Conservation (phyloP, 2,113 vertebrate species). For the Phylloscopus whistleri region DNA sequence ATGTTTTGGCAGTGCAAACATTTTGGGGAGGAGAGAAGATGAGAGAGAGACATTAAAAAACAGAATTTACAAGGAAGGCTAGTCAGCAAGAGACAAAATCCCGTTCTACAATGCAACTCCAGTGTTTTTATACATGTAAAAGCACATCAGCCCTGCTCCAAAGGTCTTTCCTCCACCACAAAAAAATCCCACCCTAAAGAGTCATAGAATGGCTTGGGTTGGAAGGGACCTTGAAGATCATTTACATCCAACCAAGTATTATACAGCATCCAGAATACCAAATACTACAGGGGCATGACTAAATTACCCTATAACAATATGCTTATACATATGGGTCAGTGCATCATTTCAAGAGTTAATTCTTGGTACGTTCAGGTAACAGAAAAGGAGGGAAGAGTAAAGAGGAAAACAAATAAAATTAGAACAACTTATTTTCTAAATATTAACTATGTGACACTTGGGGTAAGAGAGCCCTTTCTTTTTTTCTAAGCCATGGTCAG, state of each 20-base stretch:
- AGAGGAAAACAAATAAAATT: neutral
- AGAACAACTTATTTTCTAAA: neutral
- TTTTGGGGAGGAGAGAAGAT: rapidly evolving
- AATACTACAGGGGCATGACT: neutral
- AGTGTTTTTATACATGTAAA: rapidly evolving
- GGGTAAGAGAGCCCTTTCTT: neutral
- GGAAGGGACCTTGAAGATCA: neutral
- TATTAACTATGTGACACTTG: neutral
- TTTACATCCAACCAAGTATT: neutral
- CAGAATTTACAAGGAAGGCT: neutral
- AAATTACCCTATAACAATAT: neutral
- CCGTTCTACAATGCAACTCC: neutral
- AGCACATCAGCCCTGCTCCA: rapidly evolving
- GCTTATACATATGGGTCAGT: neutral
- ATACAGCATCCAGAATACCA: neutral
- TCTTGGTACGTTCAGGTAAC: neutral
- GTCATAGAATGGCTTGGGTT: neutral
- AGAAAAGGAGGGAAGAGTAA: neutral
- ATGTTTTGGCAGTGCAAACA: neutral
- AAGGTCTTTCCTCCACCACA: neutral
- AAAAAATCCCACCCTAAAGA: neutral
- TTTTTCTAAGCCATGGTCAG: rapidly evolving
- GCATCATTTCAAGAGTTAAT: neutral
- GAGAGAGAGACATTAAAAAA: neutral
- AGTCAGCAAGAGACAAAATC: neutral